Evolutionary conservation across 1,140 invertebrate species (phyloP).

Genomic region (Dinoponera quadriceps): DNA sequence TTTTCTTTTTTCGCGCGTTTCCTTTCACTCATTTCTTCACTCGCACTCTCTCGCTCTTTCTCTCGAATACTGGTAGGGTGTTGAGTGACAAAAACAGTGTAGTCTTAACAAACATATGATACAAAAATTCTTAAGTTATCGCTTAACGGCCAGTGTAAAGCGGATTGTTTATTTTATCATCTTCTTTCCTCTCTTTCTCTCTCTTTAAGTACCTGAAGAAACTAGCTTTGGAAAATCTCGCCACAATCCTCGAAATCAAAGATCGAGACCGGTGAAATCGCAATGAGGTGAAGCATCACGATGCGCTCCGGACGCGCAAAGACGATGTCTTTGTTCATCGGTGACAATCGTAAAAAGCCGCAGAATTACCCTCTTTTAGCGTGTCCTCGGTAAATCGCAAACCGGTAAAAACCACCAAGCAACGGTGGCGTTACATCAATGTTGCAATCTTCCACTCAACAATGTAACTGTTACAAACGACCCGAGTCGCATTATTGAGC

Average conservation of each 20-base stretch:
- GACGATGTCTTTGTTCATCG: not conserved
- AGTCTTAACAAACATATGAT: constrained; percentile 85
- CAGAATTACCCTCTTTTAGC: not conserved
- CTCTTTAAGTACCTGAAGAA: constrained; percentile 83
- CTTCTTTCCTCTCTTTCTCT: not conserved
- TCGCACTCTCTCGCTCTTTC: constrained; percentile 11
- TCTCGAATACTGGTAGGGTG: constrained; percentile 83
- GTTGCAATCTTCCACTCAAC: no score
- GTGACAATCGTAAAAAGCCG: not conserved
- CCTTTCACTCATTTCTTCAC: constrained; percentile 57
- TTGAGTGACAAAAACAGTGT: constrained; percentile 81
- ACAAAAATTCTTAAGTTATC: constrained; percentile 84
- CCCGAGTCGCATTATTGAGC: no score
- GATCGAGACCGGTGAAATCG: constrained; percentile 7
- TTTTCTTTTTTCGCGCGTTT: constrained; percentile 7
- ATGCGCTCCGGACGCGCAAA: not conserved
- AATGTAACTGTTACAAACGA: no score
- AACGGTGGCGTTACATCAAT: no score
- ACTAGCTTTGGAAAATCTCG: constrained; percentile 82
- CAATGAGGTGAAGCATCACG: not conserved
- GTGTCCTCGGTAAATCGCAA: not conserved
- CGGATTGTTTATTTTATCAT: constrained; percentile 63
- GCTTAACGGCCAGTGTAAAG: constrained; percentile 81
- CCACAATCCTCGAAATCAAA: constrained; percentile 5
- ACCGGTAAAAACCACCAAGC: no score